phyloP scores from a whole-genome alignment of 2,888 invertebrate genomes.

The Tachina grossa region DNA sequence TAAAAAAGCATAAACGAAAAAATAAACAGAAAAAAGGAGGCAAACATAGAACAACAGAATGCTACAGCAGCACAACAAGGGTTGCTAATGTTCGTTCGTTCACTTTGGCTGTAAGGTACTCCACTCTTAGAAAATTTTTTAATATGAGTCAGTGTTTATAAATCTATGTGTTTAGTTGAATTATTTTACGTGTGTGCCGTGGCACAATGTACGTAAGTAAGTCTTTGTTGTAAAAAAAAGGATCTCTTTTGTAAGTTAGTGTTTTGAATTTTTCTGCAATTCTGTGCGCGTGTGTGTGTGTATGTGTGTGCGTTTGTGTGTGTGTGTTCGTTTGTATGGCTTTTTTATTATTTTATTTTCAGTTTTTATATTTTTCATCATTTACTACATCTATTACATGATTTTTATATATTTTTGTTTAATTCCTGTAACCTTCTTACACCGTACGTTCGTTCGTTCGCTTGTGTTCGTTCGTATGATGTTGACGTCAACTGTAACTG shows the following conservation, averaged over 20 bases:
- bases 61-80: constrained; percentile 68
- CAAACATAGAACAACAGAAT: constrained; percentile 65
- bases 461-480: constrained; percentile 55
- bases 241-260: constrained; percentile 62
- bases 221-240: constrained; percentile 51
- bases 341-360: constrained; percentile 67
- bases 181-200: constrained; percentile 58
- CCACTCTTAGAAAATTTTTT: constrained; percentile 59
- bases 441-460: constrained; percentile 40
- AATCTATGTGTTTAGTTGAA: constrained; percentile 54
- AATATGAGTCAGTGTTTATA: constrained; percentile 28
- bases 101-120: constrained; percentile 59
- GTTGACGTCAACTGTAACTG: constrained; percentile 58
- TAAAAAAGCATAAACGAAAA: constrained; percentile 22
- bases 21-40: constrained; percentile 48
- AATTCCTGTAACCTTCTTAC: constrained; percentile 65
- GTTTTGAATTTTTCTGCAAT: constrained; percentile 51
- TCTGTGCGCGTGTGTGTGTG: constrained; percentile 14
- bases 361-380: constrained; percentile 67
- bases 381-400: constrained; percentile 72
- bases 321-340: constrained; percentile 42
- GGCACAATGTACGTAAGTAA: constrained; percentile 55
- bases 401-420: constrained; percentile 70
- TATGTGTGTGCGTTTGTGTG: constrained; percentile 27
- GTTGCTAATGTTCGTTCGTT: constrained; percentile 76